These are phyloP conservation scores for Ormia ochracea DNA, from an alignment of 2,888 invertebrate species.

Conservation along the genomic window DNA sequence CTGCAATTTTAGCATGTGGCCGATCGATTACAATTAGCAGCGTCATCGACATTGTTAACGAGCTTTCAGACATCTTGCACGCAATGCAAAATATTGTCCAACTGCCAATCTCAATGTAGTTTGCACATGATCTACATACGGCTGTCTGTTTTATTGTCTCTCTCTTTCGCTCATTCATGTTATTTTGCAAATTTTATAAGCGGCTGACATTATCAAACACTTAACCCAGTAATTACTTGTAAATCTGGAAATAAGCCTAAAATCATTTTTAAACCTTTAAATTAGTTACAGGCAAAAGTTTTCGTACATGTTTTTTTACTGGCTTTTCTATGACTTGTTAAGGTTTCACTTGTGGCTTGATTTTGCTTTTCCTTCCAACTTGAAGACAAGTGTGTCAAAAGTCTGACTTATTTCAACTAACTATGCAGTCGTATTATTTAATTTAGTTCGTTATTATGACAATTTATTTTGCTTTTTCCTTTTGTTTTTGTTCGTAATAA, in stretches of 20 bases:
- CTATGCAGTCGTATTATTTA: neutral
- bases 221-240: neutral
- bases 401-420: neutral
- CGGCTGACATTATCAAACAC: neutral
- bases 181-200: too few relatives aligned
- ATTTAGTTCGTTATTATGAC: neutral
- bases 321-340: neutral
- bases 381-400: neutral
- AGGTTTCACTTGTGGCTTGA: slow-evolving; percentile 13
- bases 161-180: too few relatives aligned
- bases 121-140: too few relatives aligned
- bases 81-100: too few relatives aligned
- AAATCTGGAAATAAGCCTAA: neutral
- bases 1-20: too few relatives aligned
- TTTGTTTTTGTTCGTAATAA: neutral
- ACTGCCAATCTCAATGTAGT: too few relatives aligned
- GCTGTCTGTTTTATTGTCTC: too few relatives aligned
- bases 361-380: neutral
- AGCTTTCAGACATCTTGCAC: too few relatives aligned
- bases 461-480: neutral
- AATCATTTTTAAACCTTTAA: neutral
- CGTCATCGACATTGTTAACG: too few relatives aligned
- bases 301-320: neutral
- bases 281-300: neutral
- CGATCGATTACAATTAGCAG: too few relatives aligned